phyloP scores from a whole-genome alignment of 92 coral and sea anemone species.

The Meandrina meandrites region DNA sequence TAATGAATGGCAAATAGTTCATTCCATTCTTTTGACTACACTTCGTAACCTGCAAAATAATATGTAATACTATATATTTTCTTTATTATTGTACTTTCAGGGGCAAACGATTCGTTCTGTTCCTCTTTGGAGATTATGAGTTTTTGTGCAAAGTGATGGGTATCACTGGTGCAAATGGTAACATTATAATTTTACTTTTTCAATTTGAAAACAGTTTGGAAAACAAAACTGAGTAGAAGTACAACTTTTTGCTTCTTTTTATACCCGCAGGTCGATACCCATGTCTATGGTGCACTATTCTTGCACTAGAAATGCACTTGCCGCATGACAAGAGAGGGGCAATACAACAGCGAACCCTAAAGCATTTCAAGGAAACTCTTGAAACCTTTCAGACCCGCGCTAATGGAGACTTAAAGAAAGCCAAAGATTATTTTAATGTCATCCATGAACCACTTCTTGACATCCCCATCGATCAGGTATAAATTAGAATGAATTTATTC shows the following conservation, averaged over 20 bases:
- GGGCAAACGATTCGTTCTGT: neutral
- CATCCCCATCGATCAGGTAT: constrained; percentile 36
- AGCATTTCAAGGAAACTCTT: neutral
- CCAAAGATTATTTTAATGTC: constrained; percentile 25
- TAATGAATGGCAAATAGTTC: neutral
- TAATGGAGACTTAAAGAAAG: constrained; percentile 24
- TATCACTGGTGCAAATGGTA: constrained; percentile 3
- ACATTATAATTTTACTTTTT: neutral
- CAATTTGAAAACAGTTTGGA: too few relatives aligned
- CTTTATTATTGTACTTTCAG: neutral
- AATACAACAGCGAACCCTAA: neutral
- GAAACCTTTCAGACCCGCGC: constrained; percentile 6
- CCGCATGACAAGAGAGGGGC: neutral
- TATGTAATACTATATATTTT: neutral
- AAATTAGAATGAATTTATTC: too few relatives aligned
- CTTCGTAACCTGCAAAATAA: neutral
- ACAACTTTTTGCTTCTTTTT: too few relatives aligned
- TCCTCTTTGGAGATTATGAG: neutral
- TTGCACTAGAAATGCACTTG: constrained; percentile 20
- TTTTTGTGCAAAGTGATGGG: neutral
- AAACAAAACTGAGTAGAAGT: too few relatives aligned
- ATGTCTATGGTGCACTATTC: constrained; percentile 18
- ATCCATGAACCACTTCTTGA: constrained; percentile 38
- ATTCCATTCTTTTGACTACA: too few relatives aligned
- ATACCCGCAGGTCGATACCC: constrained; percentile 20